phyloP scores from a whole-genome alignment of 1,140 invertebrate species.

The Coboldia fuscipes region DNA sequence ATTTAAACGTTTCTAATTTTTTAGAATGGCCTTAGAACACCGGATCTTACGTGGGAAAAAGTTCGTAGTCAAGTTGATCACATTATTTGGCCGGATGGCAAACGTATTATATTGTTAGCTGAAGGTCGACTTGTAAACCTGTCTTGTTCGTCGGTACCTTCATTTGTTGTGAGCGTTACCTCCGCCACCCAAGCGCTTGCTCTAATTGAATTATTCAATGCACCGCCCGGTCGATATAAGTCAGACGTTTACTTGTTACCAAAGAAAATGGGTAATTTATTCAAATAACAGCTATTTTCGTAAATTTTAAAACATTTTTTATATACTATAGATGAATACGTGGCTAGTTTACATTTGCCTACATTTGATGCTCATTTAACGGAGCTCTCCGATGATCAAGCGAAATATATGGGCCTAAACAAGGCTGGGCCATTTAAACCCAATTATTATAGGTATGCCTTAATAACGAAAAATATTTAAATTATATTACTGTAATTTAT shows the following conservation, averaged over 20 bases:
- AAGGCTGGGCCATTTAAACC: constrained; percentile 97
- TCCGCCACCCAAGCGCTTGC: constrained; percentile 88
- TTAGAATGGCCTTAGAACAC: constrained; percentile 76
- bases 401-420: constrained; percentile 91
- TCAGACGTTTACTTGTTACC: constrained; percentile 92
- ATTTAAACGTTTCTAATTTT: constrained; percentile 8
- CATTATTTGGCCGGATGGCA: constrained; percentile 88
- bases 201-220: constrained; percentile 91
- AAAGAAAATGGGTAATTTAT: constrained; percentile 81
- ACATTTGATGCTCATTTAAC: constrained; percentile 95
- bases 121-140: constrained; percentile 90
- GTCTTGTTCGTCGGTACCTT: constrained; percentile 91
- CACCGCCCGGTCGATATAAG: constrained; percentile 82
- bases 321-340: constrained; percentile 12
- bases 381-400: constrained; percentile 89
- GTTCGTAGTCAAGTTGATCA: constrained; percentile 94
- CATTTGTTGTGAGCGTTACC: constrained; percentile 91
- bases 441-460: constrained; percentile 91
- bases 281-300: background rate
- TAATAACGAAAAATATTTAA: too few species aligned
- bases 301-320: background rate
- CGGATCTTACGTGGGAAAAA: constrained; percentile 92
- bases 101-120: constrained; percentile 76
- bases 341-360: constrained; percentile 56
- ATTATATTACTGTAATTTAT: too few species aligned